Base-by-base conservation (phyloP, 2,888 invertebrate genomes). In the Apomyelois bistriatella region DNA sequence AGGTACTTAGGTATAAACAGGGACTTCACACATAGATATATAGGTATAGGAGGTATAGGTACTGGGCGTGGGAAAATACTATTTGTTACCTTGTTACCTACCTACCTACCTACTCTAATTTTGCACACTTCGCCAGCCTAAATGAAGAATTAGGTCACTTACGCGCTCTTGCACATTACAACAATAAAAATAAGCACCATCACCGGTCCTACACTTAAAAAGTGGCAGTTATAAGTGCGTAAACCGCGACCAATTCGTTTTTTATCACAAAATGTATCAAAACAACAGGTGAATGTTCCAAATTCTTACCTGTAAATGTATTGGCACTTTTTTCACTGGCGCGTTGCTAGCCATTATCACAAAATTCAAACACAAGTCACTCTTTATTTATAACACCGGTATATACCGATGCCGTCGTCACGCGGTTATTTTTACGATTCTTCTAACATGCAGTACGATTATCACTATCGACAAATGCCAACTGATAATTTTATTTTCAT, bases 271-370 rank as follows among this genome's bases (percentile, higher is more conserved):
- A 66, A 65, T 68, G 54, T 57, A 35, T 57, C 52, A 71, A 75
- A 80, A 79, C 80, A 85, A 85, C 84, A 85, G 81, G 79, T 85
- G 76, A 32, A 10, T 15, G 54, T 17, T 58, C 48, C 52, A 60
- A 61, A 61, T 57, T 41, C 91, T 93, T 87, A 98, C 95, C 94
- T 97, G 96, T 76, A 97, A 92, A 89, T 98, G 98, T 79, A 98
- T 97, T 56, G 98, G 98, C 58, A 98, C 97, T 91, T 98, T 98
- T 89, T 98, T 98, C 65, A 97, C 97, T 62, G 97, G 97, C 64
- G 96, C 96, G 79, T 70, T 83, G 58, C 36, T 52, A 28, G 75
- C 69, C 94, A 94, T 95, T 80, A 85, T 89, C 64, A 73, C 72
- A 58, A 76, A 73, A 72, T 73, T 63, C 70, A 72, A 71, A 66